Evolutionary conservation across 2,797 vertebrate species (phyloP).

Genomic region (Oreonectes daqikongensis): DNA sequence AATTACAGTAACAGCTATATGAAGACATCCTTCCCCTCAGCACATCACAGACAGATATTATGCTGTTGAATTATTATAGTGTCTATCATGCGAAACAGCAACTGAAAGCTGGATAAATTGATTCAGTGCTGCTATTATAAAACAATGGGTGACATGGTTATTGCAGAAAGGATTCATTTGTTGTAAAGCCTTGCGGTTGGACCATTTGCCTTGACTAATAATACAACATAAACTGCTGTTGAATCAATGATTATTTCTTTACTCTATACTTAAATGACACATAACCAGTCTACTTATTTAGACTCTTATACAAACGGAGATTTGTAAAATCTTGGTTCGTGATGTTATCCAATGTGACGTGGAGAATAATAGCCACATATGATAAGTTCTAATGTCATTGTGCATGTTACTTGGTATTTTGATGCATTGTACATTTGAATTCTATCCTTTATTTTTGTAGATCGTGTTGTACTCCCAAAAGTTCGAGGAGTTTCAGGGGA

Average conservation of each 20-base stretch:
- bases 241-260: background rate
- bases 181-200: background rate
- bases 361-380: background rate
- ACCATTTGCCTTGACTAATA: background rate
- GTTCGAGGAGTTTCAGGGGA: slow-evolving; percentile 97
- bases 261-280: background rate
- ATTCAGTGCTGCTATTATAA: background rate
- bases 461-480: slow-evolving; percentile 91
- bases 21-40: slow-evolving; percentile 15
- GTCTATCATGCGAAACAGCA: background rate
- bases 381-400: too few relatives aligned
- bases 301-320: background rate
- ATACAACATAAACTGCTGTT: background rate
- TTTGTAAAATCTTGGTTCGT: background rate
- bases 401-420: background rate
- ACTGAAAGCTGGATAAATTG: background rate
- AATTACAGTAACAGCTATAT: slow-evolving; percentile 24
- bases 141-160: background rate
- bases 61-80: slow-evolving; percentile 18
- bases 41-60: background rate
- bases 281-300: background rate
- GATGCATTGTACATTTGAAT: background rate
- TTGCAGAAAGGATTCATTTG: background rate
- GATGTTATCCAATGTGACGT: background rate
- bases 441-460: slow-evolving; percentile 67